Base-by-base conservation (phyloP, 2,113 vertebrate genomes). In the Eudyptes chrysolophus region DNA sequence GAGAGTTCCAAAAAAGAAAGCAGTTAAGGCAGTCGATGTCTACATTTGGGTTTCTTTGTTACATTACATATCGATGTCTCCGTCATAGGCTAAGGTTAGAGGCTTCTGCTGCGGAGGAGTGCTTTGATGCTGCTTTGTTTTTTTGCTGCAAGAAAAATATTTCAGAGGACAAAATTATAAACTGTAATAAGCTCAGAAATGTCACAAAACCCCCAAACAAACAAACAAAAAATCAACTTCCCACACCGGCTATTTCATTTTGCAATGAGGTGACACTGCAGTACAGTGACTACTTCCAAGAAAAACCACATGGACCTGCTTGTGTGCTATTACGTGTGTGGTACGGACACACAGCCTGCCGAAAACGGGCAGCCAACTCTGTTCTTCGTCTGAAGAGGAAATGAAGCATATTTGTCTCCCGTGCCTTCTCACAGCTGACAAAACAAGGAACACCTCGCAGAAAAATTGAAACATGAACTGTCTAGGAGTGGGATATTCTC, bases 41-140 rank as follows among this genome's bases (percentile, higher is more conserved):
- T 98, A 97, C 96, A 97, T 98, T 98, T 98, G 98, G 98, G 96
- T 97, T 98, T 95, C 60, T 94, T 92, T 94, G 66, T 78, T 90
- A 84, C 86, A 94, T 99, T 98, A 99, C 99, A 99, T 99, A 94
- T 99, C 99, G 97, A 99, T 96, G 91, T 99, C 99, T 93, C 99
- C 99, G 16, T 99, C 99, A 7, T 99, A 99, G 92, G 99, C 99
- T 98, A 99, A 98, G 94, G 99, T 99, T 93, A 99, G 97, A 94
- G 99, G 99, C 97, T 99, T 99, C 98, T 99, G 99, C 32, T 99
- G 99, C 2, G 99, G 99, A 92, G 98, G 98, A 94, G 98, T 93
- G 77, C 98, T 98, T 96, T 99, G 99, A 88, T 98, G 98, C 91
- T 98, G 98, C 98, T 99, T 99, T 54, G 98, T 97, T 44, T 98